These are phyloP conservation scores for Mantis religiosa DNA, from an alignment of 2,888 invertebrate species.

Conservation along the genomic window DNA sequence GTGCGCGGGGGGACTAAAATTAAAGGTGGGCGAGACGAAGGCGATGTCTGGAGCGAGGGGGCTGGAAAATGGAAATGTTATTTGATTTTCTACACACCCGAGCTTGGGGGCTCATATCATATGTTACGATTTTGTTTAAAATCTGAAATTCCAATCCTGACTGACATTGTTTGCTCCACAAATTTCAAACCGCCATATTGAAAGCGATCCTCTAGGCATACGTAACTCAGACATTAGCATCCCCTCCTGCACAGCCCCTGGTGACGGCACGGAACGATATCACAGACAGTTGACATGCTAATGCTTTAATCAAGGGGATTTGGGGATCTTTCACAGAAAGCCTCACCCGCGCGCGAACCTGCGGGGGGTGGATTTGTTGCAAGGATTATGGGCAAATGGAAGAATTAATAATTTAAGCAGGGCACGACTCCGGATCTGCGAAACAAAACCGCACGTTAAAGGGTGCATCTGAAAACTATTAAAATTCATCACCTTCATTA, in stretches of 20 bases:
- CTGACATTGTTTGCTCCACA: neutral
- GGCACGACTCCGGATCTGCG: neutral
- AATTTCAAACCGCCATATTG: neutral
- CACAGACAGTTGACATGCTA: neutral
- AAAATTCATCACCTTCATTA: neutral
- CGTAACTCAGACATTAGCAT: neutral
- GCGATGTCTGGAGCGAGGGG: neutral
- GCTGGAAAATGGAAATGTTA: constrained; percentile 14
- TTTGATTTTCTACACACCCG: constrained; percentile 3
- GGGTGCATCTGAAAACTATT: neutral
- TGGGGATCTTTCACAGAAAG: neutral
- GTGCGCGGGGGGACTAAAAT: neutral
- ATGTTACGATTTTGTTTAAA: constrained; percentile 12
- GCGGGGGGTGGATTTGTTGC: neutral
- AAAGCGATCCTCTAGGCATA: neutral
- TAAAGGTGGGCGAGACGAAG: neutral
- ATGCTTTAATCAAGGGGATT: neutral
- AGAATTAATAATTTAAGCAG: neutral
- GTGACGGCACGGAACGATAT: neutral
- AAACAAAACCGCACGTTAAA: neutral
- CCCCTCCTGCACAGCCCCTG: neutral
- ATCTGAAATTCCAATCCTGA: constrained; percentile 11
- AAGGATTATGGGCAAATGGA: neutral
- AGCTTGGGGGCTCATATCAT: neutral
- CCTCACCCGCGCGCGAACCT: neutral